Evolutionary conservation across 2,113 vertebrate species (phyloP), one percentile per base, ranked within the genome.

Genomic region (Phylloscopus whistleri): DNA sequence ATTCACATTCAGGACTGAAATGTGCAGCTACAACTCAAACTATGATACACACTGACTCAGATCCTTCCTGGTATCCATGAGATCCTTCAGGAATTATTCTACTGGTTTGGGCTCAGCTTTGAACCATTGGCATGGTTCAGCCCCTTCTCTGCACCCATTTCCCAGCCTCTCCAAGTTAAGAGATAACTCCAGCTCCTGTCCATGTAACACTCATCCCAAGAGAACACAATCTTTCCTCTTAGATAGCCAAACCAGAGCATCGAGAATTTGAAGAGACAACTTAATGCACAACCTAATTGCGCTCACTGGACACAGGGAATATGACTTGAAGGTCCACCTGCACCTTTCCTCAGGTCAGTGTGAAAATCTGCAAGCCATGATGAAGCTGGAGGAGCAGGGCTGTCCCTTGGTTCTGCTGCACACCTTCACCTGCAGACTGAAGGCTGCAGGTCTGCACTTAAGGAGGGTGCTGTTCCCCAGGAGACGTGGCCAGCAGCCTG

Each of bases 121-220:
- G 66, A 74, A 76, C 10, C 28, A 49, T 2, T 75, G 60, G 24
- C 0, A 1, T 49, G 43, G 24, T 30, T 66, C 60, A 66, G 14
- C 14, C 3, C 37, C 21, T 60, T 52, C 20, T 52, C 58, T 72
- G 41, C 8, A 83, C 16, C 46, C 74, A 39, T 13, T n/a, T 82
- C 58, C 31, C 37, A 66, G 28, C 43, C 23, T 51, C 63, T 63
- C 30, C 30, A 10, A 2, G 8, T 12, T 58, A 48, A 31, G 13
- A 63, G n/a, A 6, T 2, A 75, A 24, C 48, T 80, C 24, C 24
- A 74, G 58, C 43, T 76, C 37, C 14, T 58, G 14, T 35, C 44
- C 84, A 48, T 0, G 0, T 31, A n/a, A 63, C 1, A 11, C 15
- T 24, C 18, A 23, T 19, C 33, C 67, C 49, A 66, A 37, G 16